Evolutionary conservation across 2,113 vertebrate genomes (phyloP).

Genomic region (Plecturocebus donacophilus): DNA sequence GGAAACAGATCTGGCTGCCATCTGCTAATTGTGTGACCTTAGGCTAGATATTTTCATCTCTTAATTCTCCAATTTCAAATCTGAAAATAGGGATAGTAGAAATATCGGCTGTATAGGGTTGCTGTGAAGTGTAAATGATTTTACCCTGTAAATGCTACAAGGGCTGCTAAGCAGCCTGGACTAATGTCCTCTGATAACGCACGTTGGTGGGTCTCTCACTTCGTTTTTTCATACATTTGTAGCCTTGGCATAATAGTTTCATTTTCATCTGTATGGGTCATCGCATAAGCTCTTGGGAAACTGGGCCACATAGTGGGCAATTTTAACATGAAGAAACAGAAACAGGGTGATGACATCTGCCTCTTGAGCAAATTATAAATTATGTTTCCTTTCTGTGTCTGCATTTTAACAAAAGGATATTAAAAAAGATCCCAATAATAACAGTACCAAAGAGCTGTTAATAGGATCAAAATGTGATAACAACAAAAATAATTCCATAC

Average conservation of each 20-base stretch:
- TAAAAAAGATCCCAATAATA: neutral
- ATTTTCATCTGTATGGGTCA: neutral
- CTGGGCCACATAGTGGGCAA: no score
- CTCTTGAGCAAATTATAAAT: neutral
- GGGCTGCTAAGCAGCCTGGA: no score
- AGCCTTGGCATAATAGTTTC: neutral
- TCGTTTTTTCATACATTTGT: neutral
- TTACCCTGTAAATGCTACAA: neutral
- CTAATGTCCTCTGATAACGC: no score
- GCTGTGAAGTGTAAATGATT: rapidly evolving
- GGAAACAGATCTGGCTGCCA: rapidly evolving
- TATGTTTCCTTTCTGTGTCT: neutral
- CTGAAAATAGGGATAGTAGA: neutral
- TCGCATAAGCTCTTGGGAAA: neutral
- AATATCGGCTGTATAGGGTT: rapidly evolving
- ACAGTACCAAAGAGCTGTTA: neutral
- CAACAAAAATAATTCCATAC: neutral
- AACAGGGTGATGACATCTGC: neutral
- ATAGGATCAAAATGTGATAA: neutral
- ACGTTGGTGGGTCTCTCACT: rapidly evolving
- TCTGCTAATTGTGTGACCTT: neutral
- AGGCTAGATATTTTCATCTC: neutral
- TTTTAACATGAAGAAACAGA: neutral
- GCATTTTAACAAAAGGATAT: no score
- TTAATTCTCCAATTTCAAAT: neutral